Evolutionary conservation across 2,888 invertebrate species (phyloP), one percentile per base, ranked within the genome.

Genomic region (Drosophila nr. perissopoda): DNA sequence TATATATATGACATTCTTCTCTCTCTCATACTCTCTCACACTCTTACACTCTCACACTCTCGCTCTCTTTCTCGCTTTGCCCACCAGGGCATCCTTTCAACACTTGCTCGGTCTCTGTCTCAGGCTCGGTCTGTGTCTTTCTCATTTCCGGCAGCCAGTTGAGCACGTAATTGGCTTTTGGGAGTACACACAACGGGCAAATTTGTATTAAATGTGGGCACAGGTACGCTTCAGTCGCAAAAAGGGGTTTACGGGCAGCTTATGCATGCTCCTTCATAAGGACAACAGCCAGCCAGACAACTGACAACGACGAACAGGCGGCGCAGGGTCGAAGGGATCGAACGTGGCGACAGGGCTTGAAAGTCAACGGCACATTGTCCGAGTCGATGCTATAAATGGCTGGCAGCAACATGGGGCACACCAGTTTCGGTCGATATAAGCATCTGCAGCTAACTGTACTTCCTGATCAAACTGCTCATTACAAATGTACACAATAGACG

Each of bases 151-250:
- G 67, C 48, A 66, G 72, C 54, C 85, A 68, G 76, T 88, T 76
- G 82, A 76, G 90, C 88, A 88, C 90, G 86, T 90, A 85, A 85
- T 85, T 85, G 85, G 86, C 85, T 88, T 85, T 89, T 74, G 75
- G 88, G 80, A 89, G 84, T 79, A 84, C 88, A 82, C 79, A 81
- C 60, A 73, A 70, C 80, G 57, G 70, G 82, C 73, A 88, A 84
- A 88, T 89, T 84, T 84, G 89, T 89, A 89, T 84, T 89, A 81
- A 84, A 81, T 59, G 75, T 72, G 70, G 72, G 79, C 87, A 74
- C 68, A 56, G 76, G 64, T 40, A 21, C 16, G 74, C 66, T 53
- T 33, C 65, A 59, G 54, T 60, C 69, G 72, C 66, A 72, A 79
- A 88, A 85, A 79, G 88, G 90, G 84, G 85, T 89, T 89, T 88